Evolutionary conservation across 2,888 invertebrate genomes (phyloP), one percentile per base, ranked within the genome.

Genomic region (Incurvaria masculella): DNA sequence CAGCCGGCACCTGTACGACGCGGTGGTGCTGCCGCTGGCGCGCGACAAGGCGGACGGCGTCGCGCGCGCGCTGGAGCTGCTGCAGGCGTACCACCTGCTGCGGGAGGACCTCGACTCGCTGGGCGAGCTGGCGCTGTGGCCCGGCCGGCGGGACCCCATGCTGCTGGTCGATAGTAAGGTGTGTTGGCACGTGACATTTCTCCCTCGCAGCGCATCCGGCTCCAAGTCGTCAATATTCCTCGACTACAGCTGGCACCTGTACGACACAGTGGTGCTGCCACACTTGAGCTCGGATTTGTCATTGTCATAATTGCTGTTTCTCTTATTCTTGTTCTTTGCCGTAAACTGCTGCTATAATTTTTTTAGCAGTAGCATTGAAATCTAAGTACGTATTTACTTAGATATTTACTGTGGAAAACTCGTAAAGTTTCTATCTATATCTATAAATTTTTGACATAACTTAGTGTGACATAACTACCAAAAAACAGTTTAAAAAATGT

Each of bases 41-140:
- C 69, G 79, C 10, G 69, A 83, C 2, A 90, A 88, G 2, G 53
- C 68, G 0, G 89, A 89, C 1, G 95, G 94, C 5, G 84, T 97
- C 2, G 64, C 79, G 0, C 68, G 82, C 47, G 83, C 93, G 0
- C 66, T 98, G 42, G 75, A 81, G 4, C 81, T 90, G 14, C 84
- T 97, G 73, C 87, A 89, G 61, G 74, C 86, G 5, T 99, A 99
- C 69, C 88, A 90, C 63, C 79, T 99, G 49, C 66, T 93, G 46
- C 82, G 94, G 50, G 97, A 98, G 60, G 99, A 99, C 67, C 74
- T 97, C 57, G 97, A 97, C 54, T 89, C 89, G 11, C 73, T 99
- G 21, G 73, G 88, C 10, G 98, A 99, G 62, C 65, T 98, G 23
- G 85, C 91, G 0, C 67, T 85, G 33, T 98, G 97, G 96, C 88